Evolutionary conservation across 2,797 vertebrate species (phyloP), one percentile per base, ranked within the genome.

Genomic region (Rhinella marina): DNA sequence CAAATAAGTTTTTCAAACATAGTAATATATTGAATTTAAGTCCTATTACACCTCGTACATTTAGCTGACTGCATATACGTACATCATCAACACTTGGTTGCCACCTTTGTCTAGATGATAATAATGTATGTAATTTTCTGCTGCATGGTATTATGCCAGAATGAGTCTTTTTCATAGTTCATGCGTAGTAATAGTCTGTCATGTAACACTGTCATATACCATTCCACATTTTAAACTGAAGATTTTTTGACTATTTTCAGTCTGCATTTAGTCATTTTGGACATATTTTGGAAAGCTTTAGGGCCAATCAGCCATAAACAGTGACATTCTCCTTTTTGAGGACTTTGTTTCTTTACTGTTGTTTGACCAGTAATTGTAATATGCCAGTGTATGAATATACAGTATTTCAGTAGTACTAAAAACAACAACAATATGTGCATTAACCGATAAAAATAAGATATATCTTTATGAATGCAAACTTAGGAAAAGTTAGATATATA

Each of bases 71-170:
- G 48, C 25, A 25, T 54, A 77, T 54, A 52, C n/a, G n/a, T n/a
- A n/a, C 50, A 54, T 77, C 73, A 77, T 77, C 5, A 77, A 77
- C 23, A 50, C 41, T 54, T 23, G 52, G 48, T 52, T 77, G 73
- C 72, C n/a, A 7, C 21, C 23, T 75, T 77, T 50, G 25, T 52
- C 32, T 73, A 73, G 70, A 73, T 76, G 41, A 52, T 76, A 76
- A 52, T 76, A 76, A 76, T 76, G 73, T 76, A 76, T 52, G 21
- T 76, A 48, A 76, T 77, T 77, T 52, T 77, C 23, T 77, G 23
- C 73, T 77, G 23, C 73, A 77, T 52, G 23, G 23, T 54, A 52
- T 77, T 77, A 54, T 54, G 48, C 11, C 41, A 76, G 73, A 76
- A 50, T 50, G 23, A 14, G 73, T 52, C 25, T 1, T 77, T 54